Conservation (phyloP, 1,140 invertebrate species). For the Ceratina calcarata region DNA sequence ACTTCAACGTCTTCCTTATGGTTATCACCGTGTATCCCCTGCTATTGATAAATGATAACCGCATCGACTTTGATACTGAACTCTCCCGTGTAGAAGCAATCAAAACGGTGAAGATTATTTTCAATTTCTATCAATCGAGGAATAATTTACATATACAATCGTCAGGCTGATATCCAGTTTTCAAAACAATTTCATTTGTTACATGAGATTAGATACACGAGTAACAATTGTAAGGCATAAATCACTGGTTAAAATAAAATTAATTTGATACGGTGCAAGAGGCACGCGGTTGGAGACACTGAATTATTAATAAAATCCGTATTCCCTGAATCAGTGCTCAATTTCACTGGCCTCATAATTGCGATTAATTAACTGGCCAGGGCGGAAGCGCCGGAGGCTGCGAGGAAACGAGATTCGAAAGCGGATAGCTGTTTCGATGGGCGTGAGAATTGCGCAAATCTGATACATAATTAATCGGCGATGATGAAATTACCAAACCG, state of each 20-base stretch:
- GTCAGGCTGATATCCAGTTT: too few species aligned
- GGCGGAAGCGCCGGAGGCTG: constrained; percentile 59
- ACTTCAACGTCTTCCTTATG: constrained; percentile 27
- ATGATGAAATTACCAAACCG: constrained; percentile 30
- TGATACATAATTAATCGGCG: constrained; percentile 35
- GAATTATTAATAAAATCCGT: constrained; percentile 41
- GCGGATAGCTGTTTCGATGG: constrained; percentile 35
- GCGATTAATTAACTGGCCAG: constrained; percentile 63
- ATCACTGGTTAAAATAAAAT: constrained; percentile 22
- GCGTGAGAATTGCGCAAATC: constrained; percentile 29
- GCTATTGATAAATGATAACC: too few species aligned
- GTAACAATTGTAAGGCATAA: constrained; percentile 18
- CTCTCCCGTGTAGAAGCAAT: neutral
- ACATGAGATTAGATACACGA: too few species aligned
- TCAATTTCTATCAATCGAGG: too few species aligned
- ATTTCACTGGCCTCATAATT: constrained; percentile 56
- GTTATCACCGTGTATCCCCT: neutral
- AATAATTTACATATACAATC: too few species aligned
- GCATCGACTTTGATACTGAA: neutral
- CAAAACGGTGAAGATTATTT: too few species aligned
- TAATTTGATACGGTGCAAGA: constrained; percentile 4
- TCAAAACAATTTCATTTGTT: too few species aligned
- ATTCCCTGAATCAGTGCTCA: constrained; percentile 13
- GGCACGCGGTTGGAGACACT: neutral
- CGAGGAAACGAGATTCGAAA: constrained; percentile 61